phyloP scores from a whole-genome alignment of 2,888 invertebrate genomes.

The Dasypogon diadema region DNA sequence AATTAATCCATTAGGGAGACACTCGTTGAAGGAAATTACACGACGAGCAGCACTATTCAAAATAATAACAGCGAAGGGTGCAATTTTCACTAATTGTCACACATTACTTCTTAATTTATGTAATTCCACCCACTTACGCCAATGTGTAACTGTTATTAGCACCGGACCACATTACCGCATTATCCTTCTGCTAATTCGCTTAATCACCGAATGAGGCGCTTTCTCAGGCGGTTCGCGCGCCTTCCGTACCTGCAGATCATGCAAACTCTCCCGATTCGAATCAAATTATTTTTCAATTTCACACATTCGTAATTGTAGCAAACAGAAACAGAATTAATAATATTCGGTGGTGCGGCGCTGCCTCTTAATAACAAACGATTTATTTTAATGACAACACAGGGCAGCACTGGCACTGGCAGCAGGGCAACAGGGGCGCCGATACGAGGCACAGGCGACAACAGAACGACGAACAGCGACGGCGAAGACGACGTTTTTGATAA shows the following conservation, averaged over 20 bases:
- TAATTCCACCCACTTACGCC: conserved; percentile 44
- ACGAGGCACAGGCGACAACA: neutral
- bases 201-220: conserved; percentile 40
- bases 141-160: conserved; percentile 48
- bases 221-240: neutral
- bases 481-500: conserved; percentile 45
- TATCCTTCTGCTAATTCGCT: conserved; percentile 36
- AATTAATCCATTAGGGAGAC: conserved; percentile 31
- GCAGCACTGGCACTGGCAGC: too few relatives aligned
- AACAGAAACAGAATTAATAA: conserved; percentile 10
- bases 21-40: conserved; percentile 1
- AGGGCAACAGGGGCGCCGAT: neutral
- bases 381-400: conserved; percentile 9
- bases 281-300: neutral
- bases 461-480: conserved; percentile 30
- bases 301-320: neutral
- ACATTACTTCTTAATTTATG: conserved; percentile 48
- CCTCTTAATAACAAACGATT: conserved; percentile 38
- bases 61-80: conserved; percentile 9
- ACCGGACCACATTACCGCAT: conserved; percentile 38
- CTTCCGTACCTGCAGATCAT: neutral
- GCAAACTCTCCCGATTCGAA: neutral
- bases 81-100: conserved; percentile 42
- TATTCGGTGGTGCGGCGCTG: conserved; percentile 20
- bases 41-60: conserved; percentile 1